These are phyloP conservation scores for Halcyon leucocephala DNA, from an alignment of 2,797 vertebrate genomes.

Conservation along the genomic window DNA sequence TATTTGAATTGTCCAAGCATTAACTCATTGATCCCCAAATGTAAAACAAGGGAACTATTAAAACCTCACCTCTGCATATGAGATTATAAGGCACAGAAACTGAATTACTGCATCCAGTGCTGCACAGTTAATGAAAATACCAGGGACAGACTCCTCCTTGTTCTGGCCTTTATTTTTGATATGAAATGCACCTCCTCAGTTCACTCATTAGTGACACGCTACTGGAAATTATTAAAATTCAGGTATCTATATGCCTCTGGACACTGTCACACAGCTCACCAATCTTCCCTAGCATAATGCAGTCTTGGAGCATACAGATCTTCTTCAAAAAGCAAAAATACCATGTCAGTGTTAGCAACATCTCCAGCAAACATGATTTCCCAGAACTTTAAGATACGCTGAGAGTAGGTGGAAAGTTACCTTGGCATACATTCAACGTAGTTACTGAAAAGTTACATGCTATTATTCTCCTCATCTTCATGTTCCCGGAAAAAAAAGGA, in stretches of 20 bases:
- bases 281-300: neutral
- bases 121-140: neutral
- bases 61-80: neutral
- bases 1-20: neutral
- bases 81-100: neutral
- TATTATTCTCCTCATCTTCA: neutral
- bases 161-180: neutral
- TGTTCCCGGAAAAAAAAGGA: neutral
- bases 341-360: neutral
- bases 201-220: neutral
- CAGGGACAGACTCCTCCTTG: neutral
- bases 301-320: neutral
- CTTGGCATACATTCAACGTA: neutral
- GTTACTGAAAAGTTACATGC: rapidly evolving
- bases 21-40: neutral
- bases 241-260: neutral
- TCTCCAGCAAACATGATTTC: neutral
- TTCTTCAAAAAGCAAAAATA: neutral
- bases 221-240: neutral
- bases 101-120: neutral
- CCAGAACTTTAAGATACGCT: neutral
- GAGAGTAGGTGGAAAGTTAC: neutral
- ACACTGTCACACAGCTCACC: neutral
- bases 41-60: neutral
- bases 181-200: neutral